Evolutionary conservation across 1,140 invertebrate species (phyloP).

Genomic region (Leptinotarsa lineolata): DNA sequence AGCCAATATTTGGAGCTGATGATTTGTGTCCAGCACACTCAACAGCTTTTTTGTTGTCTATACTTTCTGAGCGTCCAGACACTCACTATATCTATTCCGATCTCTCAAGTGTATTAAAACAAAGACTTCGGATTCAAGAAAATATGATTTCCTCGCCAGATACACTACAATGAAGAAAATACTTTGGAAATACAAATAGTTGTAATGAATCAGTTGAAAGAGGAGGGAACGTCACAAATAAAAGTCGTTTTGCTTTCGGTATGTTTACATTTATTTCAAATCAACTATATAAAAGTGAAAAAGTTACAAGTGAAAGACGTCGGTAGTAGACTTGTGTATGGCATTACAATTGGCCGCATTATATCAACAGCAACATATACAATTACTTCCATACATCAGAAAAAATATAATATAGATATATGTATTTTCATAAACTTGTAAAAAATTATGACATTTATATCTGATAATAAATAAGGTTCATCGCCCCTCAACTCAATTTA

Average conservation of each 20-base stretch:
- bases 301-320: slow-evolving; percentile 56
- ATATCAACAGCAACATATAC: slow-evolving; percentile 36
- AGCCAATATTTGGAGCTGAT: too few relatives aligned
- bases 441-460: slow-evolving; percentile 54
- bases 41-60: too few relatives aligned
- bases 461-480: slow-evolving; percentile 26
- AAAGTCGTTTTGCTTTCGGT: slow-evolving; percentile 40
- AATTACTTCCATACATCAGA: slow-evolving; percentile 50
- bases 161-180: too few relatives aligned
- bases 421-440: slow-evolving; percentile 50
- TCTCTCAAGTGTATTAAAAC: too few relatives aligned
- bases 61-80: too few relatives aligned
- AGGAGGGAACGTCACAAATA: too few relatives aligned
- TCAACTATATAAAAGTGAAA: slow-evolving; percentile 57
- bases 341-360: slow-evolving; percentile 40
- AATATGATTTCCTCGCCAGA: too few relatives aligned
- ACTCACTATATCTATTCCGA: too few relatives aligned
- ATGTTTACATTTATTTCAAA: slow-evolving; percentile 57
- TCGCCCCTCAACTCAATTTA: slow-evolving; percentile 14
- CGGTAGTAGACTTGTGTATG: slow-evolving; percentile 54
- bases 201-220: too few relatives aligned
- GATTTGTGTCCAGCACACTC: too few relatives aligned
- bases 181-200: too few relatives aligned
- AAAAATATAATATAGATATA: slow-evolving; percentile 55
- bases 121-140: too few relatives aligned